Conservation (phyloP, 2,113 vertebrate species). For the Climacteris rufus region DNA sequence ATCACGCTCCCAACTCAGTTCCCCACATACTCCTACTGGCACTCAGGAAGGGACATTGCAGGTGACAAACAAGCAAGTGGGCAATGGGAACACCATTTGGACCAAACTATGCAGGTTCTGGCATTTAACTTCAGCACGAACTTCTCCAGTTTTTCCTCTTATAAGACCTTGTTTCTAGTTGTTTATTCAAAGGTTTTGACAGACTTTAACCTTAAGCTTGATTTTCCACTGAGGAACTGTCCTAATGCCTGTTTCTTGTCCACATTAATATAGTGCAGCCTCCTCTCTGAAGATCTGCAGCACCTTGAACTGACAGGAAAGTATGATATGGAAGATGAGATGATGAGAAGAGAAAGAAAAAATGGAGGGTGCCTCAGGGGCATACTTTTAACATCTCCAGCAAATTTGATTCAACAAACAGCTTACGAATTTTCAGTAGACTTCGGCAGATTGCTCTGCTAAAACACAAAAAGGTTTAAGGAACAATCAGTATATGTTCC, state of each 20-base stretch:
- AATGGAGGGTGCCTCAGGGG: accelerated
- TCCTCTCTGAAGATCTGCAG: neutral
- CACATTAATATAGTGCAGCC: neutral
- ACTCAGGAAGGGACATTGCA: neutral
- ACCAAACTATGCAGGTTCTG: neutral
- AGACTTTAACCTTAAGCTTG: neutral
- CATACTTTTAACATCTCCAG: neutral
- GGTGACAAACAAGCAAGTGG: neutral
- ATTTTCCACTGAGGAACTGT: neutral
- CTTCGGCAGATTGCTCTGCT: neutral
- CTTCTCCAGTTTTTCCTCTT: neutral
- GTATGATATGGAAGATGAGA: neutral
- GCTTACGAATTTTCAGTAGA: neutral
- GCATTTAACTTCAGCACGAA: neutral
- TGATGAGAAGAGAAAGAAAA: neutral
- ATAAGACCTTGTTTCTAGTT: neutral
- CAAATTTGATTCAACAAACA: neutral
- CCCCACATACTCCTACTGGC: neutral
- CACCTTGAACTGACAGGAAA: neutral
- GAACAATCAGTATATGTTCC: neutral
- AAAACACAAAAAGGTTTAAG: neutral
- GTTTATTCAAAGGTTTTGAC: neutral
- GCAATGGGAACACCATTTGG: accelerated
- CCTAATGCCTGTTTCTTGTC: neutral
- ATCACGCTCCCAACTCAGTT: neutral